These are phyloP conservation scores for Carduelis carduelis DNA, from an alignment of 2,797 vertebrate species.

Conservation along the genomic window DNA sequence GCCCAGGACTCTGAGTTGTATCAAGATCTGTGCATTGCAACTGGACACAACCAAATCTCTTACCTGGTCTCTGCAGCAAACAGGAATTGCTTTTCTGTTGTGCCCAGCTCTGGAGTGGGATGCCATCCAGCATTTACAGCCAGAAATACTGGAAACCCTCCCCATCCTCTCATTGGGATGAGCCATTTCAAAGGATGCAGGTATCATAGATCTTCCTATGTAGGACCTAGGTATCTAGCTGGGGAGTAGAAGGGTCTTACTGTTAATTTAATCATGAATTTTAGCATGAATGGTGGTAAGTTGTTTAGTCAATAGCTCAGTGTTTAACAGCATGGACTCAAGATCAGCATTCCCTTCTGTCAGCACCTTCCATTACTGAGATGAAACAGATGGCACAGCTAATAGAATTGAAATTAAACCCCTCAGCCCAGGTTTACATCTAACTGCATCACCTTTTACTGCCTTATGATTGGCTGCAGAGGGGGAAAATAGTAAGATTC, in stretches of 20 bases:
- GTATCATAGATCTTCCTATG: neutral
- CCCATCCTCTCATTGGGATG: neutral
- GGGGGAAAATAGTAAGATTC: neutral
- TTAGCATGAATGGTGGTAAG: neutral
- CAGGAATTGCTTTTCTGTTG: neutral
- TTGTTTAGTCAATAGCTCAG: neutral
- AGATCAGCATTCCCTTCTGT: constrained; percentile 4
- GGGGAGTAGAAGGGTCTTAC: neutral
- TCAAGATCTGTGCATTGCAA: neutral
- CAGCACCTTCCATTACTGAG: neutral
- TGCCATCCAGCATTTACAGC: neutral
- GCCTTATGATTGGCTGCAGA: neutral
- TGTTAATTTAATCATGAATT: neutral
- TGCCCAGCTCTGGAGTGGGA: neutral
- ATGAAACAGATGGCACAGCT: constrained; percentile 32
- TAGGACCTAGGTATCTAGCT: neutral
- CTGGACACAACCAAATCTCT: neutral
- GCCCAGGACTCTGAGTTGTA: neutral
- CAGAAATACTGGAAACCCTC: neutral
- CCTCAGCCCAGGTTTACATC: neutral
- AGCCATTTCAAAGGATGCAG: neutral
- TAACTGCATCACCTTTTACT: neutral
- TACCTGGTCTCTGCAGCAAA: neutral
- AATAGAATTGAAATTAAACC: constrained; percentile 24
- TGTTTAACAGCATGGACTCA: neutral